Base-by-base conservation (phyloP, 2,113 vertebrate species). In the Xenopus tropicalis region DNA sequence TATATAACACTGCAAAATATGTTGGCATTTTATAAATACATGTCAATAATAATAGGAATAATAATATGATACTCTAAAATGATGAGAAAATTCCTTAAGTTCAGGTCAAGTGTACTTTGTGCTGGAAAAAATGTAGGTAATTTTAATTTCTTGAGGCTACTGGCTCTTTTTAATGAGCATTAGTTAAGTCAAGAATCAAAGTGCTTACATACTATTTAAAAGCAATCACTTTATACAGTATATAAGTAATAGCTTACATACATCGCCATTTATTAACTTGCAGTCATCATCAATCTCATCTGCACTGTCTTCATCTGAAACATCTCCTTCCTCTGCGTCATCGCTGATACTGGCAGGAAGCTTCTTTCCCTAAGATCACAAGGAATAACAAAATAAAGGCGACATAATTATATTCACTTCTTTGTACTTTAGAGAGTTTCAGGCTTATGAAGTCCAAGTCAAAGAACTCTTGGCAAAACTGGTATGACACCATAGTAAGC, bases 241-340 rank as follows among this genome's bases (percentile, higher is more conserved):
- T 5, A 17, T 12, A 17, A 29, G 9, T 14, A 24, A 62, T 12
- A 19, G 13, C 13, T 29, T 48, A 89, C 95, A 83, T 90, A 99
- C 97, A 56, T 98, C 97, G 85, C 96, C 97, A 0, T 96, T 93
- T 86, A 97, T 93, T 23, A 99, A 82, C 80, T 98, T 98, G 78
- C 93, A 99, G 82, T 98, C 97, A 0, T 98, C 97, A 0, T 98
- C 97, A 11, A 98, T 98, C 84, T 99, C 97, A 3, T 98, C 97
- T 0, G 97, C 97, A 0, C 97, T 99, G 91, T 99, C 97, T 80
- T 99, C 97, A 0, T 99, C 97, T 0, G 97, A 98, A 68, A 99
- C 97, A 42, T 99, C 97, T 0, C 97, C 97, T 76, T 97, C 97
- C 66, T 99, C 97, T 0, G 91, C 95, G 1, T 98, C 87, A 61